phyloP scores from a whole-genome alignment of 64 coral and sea anemone species.

The Stichodactyla mertensii region DNA sequence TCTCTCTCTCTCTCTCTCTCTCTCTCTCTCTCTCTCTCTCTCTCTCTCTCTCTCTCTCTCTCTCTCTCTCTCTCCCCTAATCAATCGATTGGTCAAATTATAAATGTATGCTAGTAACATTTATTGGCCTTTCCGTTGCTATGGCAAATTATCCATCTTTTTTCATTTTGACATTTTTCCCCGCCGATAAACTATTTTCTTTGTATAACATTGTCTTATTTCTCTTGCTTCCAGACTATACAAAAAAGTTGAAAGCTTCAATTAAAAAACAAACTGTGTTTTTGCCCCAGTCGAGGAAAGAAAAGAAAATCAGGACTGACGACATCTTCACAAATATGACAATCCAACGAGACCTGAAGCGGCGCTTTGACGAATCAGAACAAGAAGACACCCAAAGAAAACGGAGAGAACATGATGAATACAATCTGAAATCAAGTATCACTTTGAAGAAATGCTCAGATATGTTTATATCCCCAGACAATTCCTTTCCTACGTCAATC shows the following conservation, averaged over 20 bases:
- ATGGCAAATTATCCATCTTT: too few species aligned
- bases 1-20: too few species aligned
- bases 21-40: too few species aligned
- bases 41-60: too few species aligned
- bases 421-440: neutral
- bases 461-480: constrained; percentile 1
- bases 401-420: neutral
- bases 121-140: too few species aligned
- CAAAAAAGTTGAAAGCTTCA: constrained; percentile 7
- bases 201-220: neutral
- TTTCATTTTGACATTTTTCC: too few species aligned
- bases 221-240: neutral
- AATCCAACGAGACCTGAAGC: neutral
- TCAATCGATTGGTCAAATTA: too few species aligned
- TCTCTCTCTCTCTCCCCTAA: too few species aligned
- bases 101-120: too few species aligned
- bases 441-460: neutral
- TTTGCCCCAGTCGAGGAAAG: neutral
- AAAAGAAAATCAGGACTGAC: constrained; percentile 11
- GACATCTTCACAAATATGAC: constrained; percentile 35
- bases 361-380: neutral
- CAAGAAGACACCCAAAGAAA: neutral
- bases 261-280: constrained; percentile 16
- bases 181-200: neutral
- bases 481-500: neutral